phyloP scores from a whole-genome alignment of 2,797 vertebrate species.

The Monodelphis domestica region DNA sequence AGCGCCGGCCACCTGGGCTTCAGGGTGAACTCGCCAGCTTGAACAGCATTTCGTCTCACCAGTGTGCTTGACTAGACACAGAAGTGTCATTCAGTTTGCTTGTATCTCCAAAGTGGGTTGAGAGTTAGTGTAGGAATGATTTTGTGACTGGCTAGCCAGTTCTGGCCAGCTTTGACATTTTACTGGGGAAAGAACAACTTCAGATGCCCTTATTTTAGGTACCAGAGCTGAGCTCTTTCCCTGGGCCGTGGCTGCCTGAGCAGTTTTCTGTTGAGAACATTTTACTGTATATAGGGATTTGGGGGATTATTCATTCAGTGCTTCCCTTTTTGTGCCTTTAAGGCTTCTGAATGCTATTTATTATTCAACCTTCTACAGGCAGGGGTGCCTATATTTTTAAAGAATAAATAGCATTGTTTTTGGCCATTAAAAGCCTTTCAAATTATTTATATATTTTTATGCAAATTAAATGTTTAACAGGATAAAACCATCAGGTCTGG shows the following conservation, averaged over 20 bases:
- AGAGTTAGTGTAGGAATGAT: constrained; percentile 26
- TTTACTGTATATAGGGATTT: constrained; percentile 2
- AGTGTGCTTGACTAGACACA: constrained; percentile 41
- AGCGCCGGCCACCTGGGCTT: too few species aligned
- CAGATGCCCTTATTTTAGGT: background rate
- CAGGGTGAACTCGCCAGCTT: constrained; percentile 44
- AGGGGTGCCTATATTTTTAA: constrained; percentile 69
- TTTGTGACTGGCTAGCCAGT: too few species aligned
- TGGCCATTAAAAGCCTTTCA: constrained; percentile 68
- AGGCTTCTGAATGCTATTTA: constrained; percentile 52
- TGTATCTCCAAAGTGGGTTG: background rate
- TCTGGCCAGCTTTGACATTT: background rate
- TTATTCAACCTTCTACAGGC: constrained; percentile 9
- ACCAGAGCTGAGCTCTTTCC: constrained; percentile 13
- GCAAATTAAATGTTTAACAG: constrained; percentile 41
- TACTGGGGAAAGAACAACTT: background rate
- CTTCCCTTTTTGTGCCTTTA: constrained; percentile 59
- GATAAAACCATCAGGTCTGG: constrained; percentile 63
- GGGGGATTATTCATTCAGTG: background rate
- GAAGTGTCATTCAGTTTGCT: constrained; percentile 39
- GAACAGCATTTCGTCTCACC: constrained; percentile 53
- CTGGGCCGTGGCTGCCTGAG: background rate
- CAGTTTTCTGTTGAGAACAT: background rate
- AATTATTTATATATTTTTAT: constrained; percentile 76
- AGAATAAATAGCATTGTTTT: constrained; percentile 73